Base-by-base conservation (phyloP, 2,797 vertebrate genomes). In the Myripristis murdjan region DNA sequence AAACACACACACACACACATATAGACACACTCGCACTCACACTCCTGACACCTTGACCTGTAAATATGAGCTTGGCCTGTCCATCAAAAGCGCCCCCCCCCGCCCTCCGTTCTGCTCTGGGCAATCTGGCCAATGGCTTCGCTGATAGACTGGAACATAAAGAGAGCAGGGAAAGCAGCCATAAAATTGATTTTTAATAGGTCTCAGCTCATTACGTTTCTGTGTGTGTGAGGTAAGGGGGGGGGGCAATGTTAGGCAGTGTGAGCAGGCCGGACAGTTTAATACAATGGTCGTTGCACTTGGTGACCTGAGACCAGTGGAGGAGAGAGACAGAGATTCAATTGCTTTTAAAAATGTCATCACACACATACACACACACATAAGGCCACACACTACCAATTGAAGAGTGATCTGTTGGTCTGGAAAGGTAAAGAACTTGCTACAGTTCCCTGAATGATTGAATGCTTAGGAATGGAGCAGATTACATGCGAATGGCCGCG, bases 141-240 rank as follows among this genome's bases (percentile, higher is more conserved):
- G 71, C 72, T 89, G 88, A 88, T 89, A 77, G 86, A 83, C 70
- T 66, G 84, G 75, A 90, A 92, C 82, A 84, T 81, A 88, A 89
- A 90, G 81, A 78, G 64, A 86, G 72, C 31, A 14, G 53, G 65
- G 70, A 82, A 77, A 79, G 77, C 57, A 56, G 73, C 83, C 81
- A 87, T 90, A 88, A 92, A 91, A 93, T 92, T 31, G 82, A 91
- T 91, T 93, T 92, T 92, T 87, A 92, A 92, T 92, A 83, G 84
- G 77, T 89, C 84, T 89, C 80, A 73, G 69, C 72, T 84, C 81
- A 90, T 91, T 91, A 89, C 41, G 41, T 73, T 67, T 68, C 51
- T 62, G 41, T 68, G 58, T n/a, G n/a, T n/a, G n/a, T n/a, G n/a
- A n/a, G n/a, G n/a, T n/a, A n/a, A n/a, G n/a, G n/a, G 60, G 58